Base-by-base conservation (phyloP, 2,113 vertebrate species). In the Hassar affinis region DNA sequence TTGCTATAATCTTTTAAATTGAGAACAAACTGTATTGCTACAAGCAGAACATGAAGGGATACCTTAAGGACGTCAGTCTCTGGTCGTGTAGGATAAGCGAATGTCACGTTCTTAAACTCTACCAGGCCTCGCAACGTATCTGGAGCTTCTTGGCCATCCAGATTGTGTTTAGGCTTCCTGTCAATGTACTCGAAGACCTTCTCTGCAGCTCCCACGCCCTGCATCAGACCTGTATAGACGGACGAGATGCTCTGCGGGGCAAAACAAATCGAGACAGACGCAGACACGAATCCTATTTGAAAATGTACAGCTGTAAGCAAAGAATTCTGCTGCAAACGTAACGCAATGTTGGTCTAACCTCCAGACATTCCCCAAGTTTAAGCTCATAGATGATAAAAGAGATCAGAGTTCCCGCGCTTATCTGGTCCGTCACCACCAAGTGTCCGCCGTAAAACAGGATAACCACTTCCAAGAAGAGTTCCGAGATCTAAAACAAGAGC, bases 181-280 rank as follows among this genome's bases (percentile, higher is more conserved):
- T 98, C 96, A 0, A 99, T 95, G 90, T 98, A 99, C 92, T 99
- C 96, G 0, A 99, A 99, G 30, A 98, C 97, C 89, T 99, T 99
- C 93, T 99, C 98, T 0, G 98, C 98, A 0, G 97, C 97, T 8
- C 98, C 98, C 0, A 98, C 97, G 0, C 98, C 98, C 88, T 99
- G 96, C 98, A 99, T 99, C 82, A 99, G 94, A 76, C 97, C 97
- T 0, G 97, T 98, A 91, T 99, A 99, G 68, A 99, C 97, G 0
- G 97, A 97, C 45, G 96, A 95, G 0, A 98, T 94, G 0, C 91
- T 97, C 98, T 99, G 92, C 2, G 79, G 86, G 68, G 81, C 0
- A 45, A 35, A 0, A 1, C 56, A 51, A 49, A 57, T 6, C 1
- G 10, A 47, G 8, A 54, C 20, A 22, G 14, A 54, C 27, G 25